These are phyloP conservation scores for Drosophila ustulata DNA, from an alignment of 2,888 invertebrate genomes.

Conservation along the genomic window DNA sequence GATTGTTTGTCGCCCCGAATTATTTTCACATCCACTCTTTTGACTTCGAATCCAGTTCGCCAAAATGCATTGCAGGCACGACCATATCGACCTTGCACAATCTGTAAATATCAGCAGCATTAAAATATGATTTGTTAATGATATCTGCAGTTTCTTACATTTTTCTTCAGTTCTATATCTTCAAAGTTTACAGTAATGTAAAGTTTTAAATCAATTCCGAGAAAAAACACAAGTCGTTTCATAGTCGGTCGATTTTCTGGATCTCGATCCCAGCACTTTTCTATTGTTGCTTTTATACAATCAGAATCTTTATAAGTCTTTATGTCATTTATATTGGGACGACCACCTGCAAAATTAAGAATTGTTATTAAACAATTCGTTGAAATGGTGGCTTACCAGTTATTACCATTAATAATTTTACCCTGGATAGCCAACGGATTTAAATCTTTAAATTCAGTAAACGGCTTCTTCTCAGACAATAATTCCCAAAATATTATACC, in stretches of 20 bases:
- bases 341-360: too few relatives aligned
- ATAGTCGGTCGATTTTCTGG: slow-evolving; percentile 1
- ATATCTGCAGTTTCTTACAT: not conserved
- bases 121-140: not conserved
- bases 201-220: not conserved
- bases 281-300: not conserved
- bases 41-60: not conserved
- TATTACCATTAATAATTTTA: too few relatives aligned
- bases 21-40: too few relatives aligned
- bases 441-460: too few relatives aligned
- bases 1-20: too few relatives aligned
- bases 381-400: too few relatives aligned
- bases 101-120: not conserved
- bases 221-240: not conserved
- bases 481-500: too few relatives aligned
- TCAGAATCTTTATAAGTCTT: not conserved
- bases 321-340: not conserved
- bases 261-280: not conserved
- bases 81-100: not conserved
- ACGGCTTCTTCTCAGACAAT: too few relatives aligned
- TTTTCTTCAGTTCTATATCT: not conserved
- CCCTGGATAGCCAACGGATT: too few relatives aligned
- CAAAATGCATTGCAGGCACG: not conserved
- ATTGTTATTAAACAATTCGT: too few relatives aligned
- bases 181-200: not conserved